phyloP scores from a whole-genome alignment of 1,140 invertebrate genomes.

The Drosophila novamexicana region DNA sequence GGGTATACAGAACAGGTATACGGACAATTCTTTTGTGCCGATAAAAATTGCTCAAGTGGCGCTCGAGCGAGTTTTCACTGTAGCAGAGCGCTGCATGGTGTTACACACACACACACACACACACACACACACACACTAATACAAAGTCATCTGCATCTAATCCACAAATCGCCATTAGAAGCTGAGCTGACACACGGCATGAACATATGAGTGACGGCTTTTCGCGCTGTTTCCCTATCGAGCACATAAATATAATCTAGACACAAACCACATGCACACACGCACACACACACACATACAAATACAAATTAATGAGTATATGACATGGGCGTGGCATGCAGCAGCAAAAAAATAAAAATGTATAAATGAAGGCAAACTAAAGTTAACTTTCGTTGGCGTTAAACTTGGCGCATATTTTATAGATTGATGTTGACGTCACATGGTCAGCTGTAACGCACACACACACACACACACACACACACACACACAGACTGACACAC shows the following conservation, averaged over 20 bases:
- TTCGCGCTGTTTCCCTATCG: slow-evolving; percentile 11
- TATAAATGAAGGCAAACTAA: slow-evolving; percentile 21
- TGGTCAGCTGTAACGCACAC: slow-evolving; percentile 35
- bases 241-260: slow-evolving; percentile 49
- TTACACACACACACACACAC: slow-evolving; percentile 54
- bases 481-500: slow-evolving; percentile 19
- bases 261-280: slow-evolving; percentile 13
- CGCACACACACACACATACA: neutral
- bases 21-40: too few species aligned
- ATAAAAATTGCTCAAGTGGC: too few species aligned
- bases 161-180: slow-evolving; percentile 8
- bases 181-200: neutral
- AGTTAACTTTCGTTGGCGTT: slow-evolving; percentile 49
- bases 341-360: slow-evolving; percentile 4
- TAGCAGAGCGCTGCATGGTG: neutral
- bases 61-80: too few species aligned
- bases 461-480: slow-evolving; percentile 20
- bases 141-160: neutral
- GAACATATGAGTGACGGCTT: slow-evolving; percentile 5
- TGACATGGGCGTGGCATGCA: slow-evolving; percentile 66
- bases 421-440: slow-evolving; percentile 67
- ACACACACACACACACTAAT: neutral
- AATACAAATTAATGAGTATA: slow-evolving; percentile 9
- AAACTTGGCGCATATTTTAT: slow-evolving; percentile 76
- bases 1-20: too few species aligned